Conservation (phyloP, 2,888 invertebrate species). For the Cantharis nigra region DNA sequence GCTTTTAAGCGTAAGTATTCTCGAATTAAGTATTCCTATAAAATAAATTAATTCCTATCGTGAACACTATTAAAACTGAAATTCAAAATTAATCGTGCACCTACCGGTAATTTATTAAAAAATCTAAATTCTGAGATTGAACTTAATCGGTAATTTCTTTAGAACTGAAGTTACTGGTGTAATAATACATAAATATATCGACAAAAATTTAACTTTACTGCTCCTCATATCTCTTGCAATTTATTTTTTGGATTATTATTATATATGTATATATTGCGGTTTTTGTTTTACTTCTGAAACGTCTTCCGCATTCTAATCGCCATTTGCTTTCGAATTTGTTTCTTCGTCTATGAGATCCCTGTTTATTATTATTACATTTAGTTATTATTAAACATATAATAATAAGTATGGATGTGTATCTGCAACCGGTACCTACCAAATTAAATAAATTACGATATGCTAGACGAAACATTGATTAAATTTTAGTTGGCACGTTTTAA, state of each 20-base stretch:
- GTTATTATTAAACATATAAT: too few relatives aligned
- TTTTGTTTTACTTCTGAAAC: too few relatives aligned
- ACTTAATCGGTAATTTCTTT: background rate
- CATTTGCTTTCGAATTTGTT: too few relatives aligned
- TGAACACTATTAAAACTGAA: background rate
- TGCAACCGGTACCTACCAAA: too few relatives aligned
- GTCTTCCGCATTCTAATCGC: too few relatives aligned
- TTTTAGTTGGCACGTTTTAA: too few relatives aligned
- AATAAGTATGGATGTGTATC: too few relatives aligned
- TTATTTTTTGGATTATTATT: background rate
- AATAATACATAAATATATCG: background rate
- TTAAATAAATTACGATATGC: too few relatives aligned
- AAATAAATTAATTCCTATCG: background rate
- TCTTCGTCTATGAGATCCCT: too few relatives aligned
- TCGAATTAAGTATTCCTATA: conserved; percentile 5
- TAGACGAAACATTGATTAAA: too few relatives aligned
- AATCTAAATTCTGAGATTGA: background rate
- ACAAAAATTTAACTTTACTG: background rate
- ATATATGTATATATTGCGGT: too few relatives aligned
- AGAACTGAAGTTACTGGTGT: background rate
- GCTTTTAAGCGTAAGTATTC: conserved; percentile 35
- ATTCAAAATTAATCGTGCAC: background rate
- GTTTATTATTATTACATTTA: too few relatives aligned
- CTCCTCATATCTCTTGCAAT: background rate
- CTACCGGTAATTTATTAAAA: background rate